Base-by-base conservation (phyloP, 2,113 vertebrate genomes). In the Oryctolagus cuniculus region DNA sequence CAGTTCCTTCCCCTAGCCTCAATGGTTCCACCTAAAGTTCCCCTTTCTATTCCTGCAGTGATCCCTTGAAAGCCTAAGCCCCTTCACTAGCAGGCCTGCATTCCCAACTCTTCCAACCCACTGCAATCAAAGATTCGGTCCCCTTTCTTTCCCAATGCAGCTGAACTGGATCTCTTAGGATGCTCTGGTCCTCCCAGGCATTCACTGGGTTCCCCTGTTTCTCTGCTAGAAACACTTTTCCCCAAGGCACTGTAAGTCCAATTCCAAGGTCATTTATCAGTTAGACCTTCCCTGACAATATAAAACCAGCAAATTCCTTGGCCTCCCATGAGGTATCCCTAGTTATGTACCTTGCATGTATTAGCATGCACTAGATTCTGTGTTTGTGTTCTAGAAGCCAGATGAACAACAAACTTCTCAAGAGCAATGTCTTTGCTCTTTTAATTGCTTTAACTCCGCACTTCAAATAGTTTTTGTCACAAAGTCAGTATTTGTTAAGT, bases 341-440 rank as follows among this genome's bases (percentile, higher is more conserved):
- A 17, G 49, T 19, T 70, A 3, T 11, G 2, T 19, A 17, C 25
- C 13, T 29, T 63, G 21, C n/a, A 27, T 21, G 80, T 36, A 51
- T 10, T 5, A 27, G 8, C 3, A 1, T 9, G 12, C 34, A 34
- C 34, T 24, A 22, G 1, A 13, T 8, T 8, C 4, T 16, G 17
- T 34, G 61, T 21, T 15, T 53, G 19, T 31, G 58, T 66, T 38
- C 38, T 44, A 44, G 44, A 44, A 7, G 44, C 44, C 44, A 44
- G 44, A 44, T 44, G 44, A 44, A 44, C 44, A 44, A 44, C 44
- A 38, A 38, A 38, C 38, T 38, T 38, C 7, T 53, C 10, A 22
- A 55, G 15, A 61, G 51, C 36, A 64, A 24, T 16, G 22, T 13
- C 29, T 38, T 63, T 3, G 2, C 0, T 66, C 13, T 69, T 74